These are phyloP conservation scores for Seira sanloemensis DNA, from an alignment of 2,888 invertebrate species.

Conservation along the genomic window DNA sequence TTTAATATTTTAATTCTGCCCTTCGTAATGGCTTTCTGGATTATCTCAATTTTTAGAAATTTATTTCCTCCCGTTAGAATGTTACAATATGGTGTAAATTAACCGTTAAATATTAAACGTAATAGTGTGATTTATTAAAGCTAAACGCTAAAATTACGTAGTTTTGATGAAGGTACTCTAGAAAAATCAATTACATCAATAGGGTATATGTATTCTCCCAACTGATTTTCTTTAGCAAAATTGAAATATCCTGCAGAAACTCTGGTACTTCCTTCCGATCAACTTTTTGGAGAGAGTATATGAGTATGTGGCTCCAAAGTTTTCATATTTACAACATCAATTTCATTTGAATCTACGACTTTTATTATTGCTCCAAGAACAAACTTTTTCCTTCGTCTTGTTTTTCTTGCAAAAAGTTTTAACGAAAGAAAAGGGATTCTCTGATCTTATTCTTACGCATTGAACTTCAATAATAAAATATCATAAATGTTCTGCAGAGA, in stretches of 20 bases:
- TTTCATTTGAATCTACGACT: slow-evolving; percentile 28
- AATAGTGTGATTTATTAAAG: not conserved
- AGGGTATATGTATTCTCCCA: not conserved
- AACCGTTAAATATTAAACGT: not conserved
- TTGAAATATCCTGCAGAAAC: not conserved
- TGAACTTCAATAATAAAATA: slow-evolving; percentile 16
- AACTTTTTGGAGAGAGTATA: not conserved
- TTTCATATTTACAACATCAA: slow-evolving; percentile 26
- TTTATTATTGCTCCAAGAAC: slow-evolving; percentile 31
- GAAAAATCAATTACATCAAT: not conserved
- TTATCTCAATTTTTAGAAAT: too few relatives aligned
- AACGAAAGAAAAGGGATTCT: not conserved
- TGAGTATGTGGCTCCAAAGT: slow-evolving; percentile 5
- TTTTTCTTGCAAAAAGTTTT: not conserved
- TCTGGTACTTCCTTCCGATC: not conserved
- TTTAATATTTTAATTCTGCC: not conserved
- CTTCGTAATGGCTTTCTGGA: too few relatives aligned
- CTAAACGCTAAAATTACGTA: not conserved
- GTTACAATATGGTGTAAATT: not conserved
- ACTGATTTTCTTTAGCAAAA: slow-evolving; percentile 3
- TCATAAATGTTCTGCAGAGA: slow-evolving; percentile 9
- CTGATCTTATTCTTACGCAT: not conserved
- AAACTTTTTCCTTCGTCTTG: not conserved
- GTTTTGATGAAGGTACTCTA: not conserved
- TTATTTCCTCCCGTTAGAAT: not conserved